These are phyloP conservation scores for Alentia gelatinosa DNA, from an alignment of 2,888 invertebrate species.

Conservation along the genomic window DNA sequence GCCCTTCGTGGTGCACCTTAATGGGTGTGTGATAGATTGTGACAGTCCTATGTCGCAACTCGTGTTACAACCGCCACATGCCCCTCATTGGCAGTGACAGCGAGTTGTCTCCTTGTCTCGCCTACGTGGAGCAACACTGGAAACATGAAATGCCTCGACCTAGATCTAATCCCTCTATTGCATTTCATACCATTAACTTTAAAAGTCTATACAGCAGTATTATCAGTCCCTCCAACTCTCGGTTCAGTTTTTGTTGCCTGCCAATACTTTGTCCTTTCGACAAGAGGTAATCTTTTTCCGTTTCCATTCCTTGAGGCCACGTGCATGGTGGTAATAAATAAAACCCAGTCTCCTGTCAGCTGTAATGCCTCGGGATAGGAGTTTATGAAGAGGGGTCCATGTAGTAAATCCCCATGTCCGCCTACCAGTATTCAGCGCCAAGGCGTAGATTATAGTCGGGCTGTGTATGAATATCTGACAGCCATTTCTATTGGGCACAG, in stretches of 20 bases:
- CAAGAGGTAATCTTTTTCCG: neutral
- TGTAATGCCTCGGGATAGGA: neutral
- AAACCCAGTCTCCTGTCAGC: neutral
- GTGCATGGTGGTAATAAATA: neutral
- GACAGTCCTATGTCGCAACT: no score
- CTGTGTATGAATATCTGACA: neutral
- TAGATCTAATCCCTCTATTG: no score
- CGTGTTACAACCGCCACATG: no score
- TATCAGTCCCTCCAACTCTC: no score
- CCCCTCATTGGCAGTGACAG: no score
- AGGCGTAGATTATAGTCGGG: neutral
- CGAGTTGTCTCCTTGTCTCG: no score
- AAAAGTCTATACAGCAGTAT: no score
- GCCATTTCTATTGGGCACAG: neutral
- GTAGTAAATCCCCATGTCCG: neutral
- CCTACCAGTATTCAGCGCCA: neutral
- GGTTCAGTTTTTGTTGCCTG: neutral
- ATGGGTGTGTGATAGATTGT: no score
- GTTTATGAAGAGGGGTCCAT: neutral
- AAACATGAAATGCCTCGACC: no score
- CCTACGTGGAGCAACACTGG: no score
- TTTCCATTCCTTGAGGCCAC: neutral
- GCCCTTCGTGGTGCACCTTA: no score
- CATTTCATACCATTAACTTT: no score
- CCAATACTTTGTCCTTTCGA: neutral